Evolutionary conservation across 1,140 invertebrate genomes (phyloP), one percentile per base, ranked within the genome.

Genomic region (Trichomalopsis sarcophagae): DNA sequence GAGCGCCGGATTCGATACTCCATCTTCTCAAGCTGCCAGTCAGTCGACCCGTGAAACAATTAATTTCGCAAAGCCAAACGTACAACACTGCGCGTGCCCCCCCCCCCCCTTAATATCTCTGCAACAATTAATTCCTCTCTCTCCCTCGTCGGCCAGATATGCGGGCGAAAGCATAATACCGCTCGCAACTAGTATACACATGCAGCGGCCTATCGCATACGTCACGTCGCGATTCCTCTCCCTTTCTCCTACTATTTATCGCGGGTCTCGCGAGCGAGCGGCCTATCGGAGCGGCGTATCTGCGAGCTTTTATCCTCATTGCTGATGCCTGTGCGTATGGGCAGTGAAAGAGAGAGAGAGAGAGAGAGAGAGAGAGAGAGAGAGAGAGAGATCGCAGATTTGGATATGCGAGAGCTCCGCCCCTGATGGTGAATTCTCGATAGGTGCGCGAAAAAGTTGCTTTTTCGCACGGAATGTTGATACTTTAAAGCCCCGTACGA

Each of bases 271-370:
- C 75, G 11, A 36, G 27, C 17, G 33, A 27, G 21, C 10, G 69
- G 17, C n/a, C 2, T 21, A 36, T 75, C 21, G 27, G 9, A 11
- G 1, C 21, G 36, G 47, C 11, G 27, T 27, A 55, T 55, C 47
- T 44, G 2, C 23, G 2, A 30, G n/a, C 76, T 78, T 33, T 47
- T 23, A 21, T 50, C 76, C 76, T 33, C 47, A 62, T 62, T 62
- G 17, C 55, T 71, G 27, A 27, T 27, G 27, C 27, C 27, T 1
- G 40, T 36, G 62, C 11, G 10, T 2, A 66, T 50, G 13, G 2
- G 33, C 4, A 23, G 79, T 74, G 83, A 75, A 81, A 66, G 76
- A 66, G 75, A 81, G 75, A 66, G 68, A 77, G n/a, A n/a, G n/a
- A n/a, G n/a, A n/a, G n/a, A n/a, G n/a, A n/a, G n/a, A n/a, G n/a